Base-by-base conservation (phyloP, 2,888 invertebrate genomes). In the Platerodrilus igneus region DNA sequence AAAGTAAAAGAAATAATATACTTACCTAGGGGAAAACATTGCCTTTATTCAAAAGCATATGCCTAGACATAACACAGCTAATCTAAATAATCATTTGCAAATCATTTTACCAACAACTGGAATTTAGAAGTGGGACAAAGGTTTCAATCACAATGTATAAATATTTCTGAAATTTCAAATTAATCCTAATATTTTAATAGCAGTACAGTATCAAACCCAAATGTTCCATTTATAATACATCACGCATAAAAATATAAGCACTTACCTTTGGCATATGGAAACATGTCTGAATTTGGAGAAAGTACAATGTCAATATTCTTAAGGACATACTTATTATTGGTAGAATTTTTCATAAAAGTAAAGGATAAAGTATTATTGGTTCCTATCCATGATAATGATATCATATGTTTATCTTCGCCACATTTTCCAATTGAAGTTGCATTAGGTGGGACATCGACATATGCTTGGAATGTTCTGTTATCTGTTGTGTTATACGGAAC, bases 401-500 rank as follows among this genome's bases (percentile, higher is more conserved):
- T 64, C 48, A 11, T 66, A 58, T 60, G 68, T 40, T 51, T 59
- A 13, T 39, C 55, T 23, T 38, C 52, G 4, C 56, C 60, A 53
- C 78, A 79, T 2, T 15, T 43, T 5, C 73, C 71, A 36, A 60
- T 62, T 2, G 59, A 53, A 1, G 55, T 60, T 2, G 73, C 63
- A 27, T 57, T 59, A 5, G 41, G 34, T 14, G 78, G 77, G 26
- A 79, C 46, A 48, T 73, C 68, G 30, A 71, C 61, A 21, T 64
- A 43, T 3, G 50, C 51, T 53, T 37, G 38, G 22, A 51, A 50
- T 5, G 52, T 49, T 37, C 59, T 59, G 41, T 56, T 56, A 41
- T 65, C 69, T 56, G 58, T 58, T 42, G 68, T 69, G 14, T 63
- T 56, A 47, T 78, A 76, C 20, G 68, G 70, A 33, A 86, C 61